These are phyloP conservation scores for Euglossa dilemma DNA, from an alignment of 1,140 invertebrate species.

Conservation along the genomic window DNA sequence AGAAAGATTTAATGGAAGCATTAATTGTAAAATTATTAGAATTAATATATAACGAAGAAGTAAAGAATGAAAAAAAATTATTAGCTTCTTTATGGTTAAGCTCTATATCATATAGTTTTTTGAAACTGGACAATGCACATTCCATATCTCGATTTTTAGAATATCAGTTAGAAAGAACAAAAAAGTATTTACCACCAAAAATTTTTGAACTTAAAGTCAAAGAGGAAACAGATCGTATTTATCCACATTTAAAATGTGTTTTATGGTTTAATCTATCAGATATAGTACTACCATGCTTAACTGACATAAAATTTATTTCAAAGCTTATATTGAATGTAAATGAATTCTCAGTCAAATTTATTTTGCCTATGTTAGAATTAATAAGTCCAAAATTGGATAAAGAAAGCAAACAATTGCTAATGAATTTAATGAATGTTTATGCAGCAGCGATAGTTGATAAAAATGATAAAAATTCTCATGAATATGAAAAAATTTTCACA, in stretches of 20 bases:
- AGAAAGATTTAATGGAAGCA: conserved; percentile 80
- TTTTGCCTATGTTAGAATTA: conserved; percentile 71
- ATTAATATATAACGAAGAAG: conserved; percentile 76
- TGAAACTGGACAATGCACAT: conserved; percentile 77
- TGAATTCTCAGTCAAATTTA: conserved; percentile 68
- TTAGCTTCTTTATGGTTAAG: conserved; percentile 83
- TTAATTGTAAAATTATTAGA: conserved; percentile 82
- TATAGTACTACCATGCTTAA: conserved; percentile 67
- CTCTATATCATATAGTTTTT: conserved; percentile 80
- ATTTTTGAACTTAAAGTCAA: conserved; percentile 56
- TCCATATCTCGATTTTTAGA: conserved; percentile 71
- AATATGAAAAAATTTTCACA: conserved; percentile 33
- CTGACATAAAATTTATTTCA: conserved; percentile 67
- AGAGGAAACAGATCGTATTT: conserved; percentile 53
- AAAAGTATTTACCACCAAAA: conserved; percentile 56
- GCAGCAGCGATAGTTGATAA: conserved; percentile 17
- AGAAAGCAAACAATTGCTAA: conserved; percentile 59
- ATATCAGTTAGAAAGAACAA: conserved; percentile 56
- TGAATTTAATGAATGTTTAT: conserved; percentile 70
- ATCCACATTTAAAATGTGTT: conserved; percentile 66
- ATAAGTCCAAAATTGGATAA: conserved; percentile 51
- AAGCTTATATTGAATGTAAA: conserved; percentile 71
- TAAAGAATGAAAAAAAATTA: conserved; percentile 72
- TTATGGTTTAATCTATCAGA: conserved; percentile 67
- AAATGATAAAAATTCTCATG: not conserved